A percentile compares a stretch with the other conserved stretches of the same genome.
phyloP scores from a whole-genome alignment of 2,888 invertebrate species.

The Thecophora atra region DNA sequence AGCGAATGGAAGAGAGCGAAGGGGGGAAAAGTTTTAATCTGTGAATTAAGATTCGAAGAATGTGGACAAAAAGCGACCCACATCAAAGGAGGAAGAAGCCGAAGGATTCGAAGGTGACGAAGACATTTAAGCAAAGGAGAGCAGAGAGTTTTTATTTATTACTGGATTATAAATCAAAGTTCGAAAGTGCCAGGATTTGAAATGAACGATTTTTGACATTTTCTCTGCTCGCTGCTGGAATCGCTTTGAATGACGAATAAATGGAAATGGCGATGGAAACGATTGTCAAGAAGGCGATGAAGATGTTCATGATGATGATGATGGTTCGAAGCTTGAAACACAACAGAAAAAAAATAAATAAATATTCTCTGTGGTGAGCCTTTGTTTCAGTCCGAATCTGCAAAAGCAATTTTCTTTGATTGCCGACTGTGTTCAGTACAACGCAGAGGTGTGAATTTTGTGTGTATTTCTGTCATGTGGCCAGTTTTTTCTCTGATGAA shows the following conservation, averaged over 20 bases:
- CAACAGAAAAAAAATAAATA: no score
- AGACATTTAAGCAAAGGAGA: neutral
- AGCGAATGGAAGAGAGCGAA: neutral
- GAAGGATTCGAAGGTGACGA: neutral
- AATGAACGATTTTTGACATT: no score
- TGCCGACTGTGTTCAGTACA: slow-evolving; percentile 3
- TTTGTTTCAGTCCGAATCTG: neutral
- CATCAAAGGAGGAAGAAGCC: slow-evolving; percentile 13
- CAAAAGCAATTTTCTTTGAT: slow-evolving; percentile 33
- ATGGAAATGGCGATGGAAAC: neutral
- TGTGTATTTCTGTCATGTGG: neutral
- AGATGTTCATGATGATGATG: neutral
- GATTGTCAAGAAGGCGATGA: neutral
- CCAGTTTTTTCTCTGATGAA: slow-evolving; percentile 31
- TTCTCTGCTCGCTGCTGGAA: neutral
- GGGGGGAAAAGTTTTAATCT: neutral
- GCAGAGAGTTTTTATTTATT: neutral
- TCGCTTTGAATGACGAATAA: neutral
- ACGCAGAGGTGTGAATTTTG: neutral
- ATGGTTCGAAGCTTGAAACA: no score
- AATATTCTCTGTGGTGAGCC: neutral
- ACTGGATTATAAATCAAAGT: slow-evolving; percentile 15
- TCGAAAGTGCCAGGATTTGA: neutral
- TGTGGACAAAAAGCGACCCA: neutral
- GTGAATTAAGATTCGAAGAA: slow-evolving; percentile 11